phyloP scores from a whole-genome alignment of 2,113 vertebrate species.

The Hippocampus guttulatus region DNA sequence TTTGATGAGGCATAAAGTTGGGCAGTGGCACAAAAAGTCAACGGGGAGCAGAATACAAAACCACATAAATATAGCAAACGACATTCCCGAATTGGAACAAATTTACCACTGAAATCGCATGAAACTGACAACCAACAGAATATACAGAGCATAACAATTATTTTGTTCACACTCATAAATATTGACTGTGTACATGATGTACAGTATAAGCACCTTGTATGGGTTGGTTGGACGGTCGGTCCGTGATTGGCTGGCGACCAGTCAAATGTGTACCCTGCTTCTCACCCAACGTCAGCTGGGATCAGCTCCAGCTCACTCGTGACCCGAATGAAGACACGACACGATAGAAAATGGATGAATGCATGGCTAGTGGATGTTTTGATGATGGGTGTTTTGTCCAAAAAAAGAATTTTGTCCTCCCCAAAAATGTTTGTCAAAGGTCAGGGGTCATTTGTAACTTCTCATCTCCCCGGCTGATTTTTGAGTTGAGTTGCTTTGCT shows the following conservation, averaged over 20 bases:
- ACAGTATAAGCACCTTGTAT: background rate
- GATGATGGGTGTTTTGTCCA: too few species aligned
- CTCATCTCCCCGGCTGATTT: background rate
- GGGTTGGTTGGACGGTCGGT: background rate
- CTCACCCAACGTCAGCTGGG: background rate
- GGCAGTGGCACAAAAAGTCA: background rate
- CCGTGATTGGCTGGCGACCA: background rate
- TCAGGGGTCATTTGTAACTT: background rate
- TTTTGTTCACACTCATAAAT: background rate
- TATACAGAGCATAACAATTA: background rate
- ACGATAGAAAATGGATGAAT: background rate
- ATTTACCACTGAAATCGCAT: background rate
- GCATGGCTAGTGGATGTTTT: too few species aligned
- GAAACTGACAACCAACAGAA: background rate
- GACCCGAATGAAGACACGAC: background rate
- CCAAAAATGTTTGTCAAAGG: background rate
- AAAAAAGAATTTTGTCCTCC: background rate
- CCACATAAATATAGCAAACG: background rate
- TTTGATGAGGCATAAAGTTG: background rate
- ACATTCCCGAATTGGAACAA: background rate
- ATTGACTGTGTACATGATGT: background rate
- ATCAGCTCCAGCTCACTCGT: background rate
- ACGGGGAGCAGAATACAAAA: background rate
- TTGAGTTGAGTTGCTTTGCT: slow-evolving; percentile 26
- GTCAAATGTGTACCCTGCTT: background rate